Evolutionary conservation across 2,797 vertebrate species (phyloP).

Genomic region (Coranthus polyacanthus): DNA sequence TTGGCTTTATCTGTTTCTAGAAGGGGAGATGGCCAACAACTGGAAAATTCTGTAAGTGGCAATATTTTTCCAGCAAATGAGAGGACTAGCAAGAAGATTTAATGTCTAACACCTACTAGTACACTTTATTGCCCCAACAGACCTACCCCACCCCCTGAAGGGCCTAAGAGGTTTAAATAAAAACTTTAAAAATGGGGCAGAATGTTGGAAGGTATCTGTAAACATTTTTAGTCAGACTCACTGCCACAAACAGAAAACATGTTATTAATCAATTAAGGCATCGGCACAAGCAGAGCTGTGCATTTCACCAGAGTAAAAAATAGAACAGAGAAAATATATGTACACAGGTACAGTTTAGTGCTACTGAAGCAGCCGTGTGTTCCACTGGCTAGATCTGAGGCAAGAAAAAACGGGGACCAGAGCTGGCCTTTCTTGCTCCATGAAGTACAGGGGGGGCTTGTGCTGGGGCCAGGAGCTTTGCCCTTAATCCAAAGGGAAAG

Average conservation of each 20-base stretch:
- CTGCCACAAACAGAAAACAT: conserved; percentile 66
- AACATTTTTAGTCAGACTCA: conserved; percentile 66
- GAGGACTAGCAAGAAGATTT: conserved; percentile 27
- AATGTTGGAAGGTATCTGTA: conserved; percentile 55
- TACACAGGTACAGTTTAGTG: conserved; percentile 85
- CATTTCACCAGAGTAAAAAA: conserved; percentile 83
- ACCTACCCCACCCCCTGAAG: conserved; percentile 12
- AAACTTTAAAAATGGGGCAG: conserved; percentile 19
- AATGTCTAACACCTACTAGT: conserved; percentile 20
- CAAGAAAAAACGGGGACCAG: conserved; percentile 45
- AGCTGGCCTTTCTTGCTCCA: conserved; percentile 52
- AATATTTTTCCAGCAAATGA: conserved; percentile 30
- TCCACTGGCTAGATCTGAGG: conserved; percentile 69
- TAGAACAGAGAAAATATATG: conserved; percentile 76
- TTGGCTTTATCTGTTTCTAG: conserved; percentile 27
- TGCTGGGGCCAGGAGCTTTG: conserved; percentile 50
- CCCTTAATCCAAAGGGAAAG: conserved; percentile 43
- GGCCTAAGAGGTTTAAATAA: conserved; percentile 41
- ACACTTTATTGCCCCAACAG: conserved; percentile 9
- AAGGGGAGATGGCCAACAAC: conserved; percentile 3
- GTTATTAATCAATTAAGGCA: conserved; percentile 84
- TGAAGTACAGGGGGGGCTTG: conserved; percentile 35
- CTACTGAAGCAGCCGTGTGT: conserved; percentile 76
- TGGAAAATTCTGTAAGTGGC: conserved; percentile 32
- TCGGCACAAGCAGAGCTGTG: conserved; percentile 79